These are phyloP conservation scores for Coecobrya sp. DNA, from an alignment of 2,888 invertebrate species.

Conservation along the genomic window DNA sequence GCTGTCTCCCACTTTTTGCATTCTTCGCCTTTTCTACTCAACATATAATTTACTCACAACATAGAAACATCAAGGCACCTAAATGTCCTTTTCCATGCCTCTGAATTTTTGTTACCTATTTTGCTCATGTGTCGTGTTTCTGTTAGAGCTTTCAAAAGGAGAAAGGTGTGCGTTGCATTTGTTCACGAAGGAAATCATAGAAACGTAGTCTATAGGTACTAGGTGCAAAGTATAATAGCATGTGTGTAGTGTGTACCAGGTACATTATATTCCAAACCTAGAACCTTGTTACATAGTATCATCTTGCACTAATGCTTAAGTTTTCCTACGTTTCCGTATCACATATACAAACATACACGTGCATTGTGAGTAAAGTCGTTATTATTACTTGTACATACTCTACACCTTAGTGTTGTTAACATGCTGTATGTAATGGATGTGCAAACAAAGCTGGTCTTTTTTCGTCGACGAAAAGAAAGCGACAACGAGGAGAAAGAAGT, in stretches of 20 bases:
- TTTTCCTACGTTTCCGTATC: constrained; percentile 28
- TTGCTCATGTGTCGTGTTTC: constrained; percentile 42
- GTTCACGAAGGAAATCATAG: constrained; percentile 25
- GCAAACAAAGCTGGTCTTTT: constrained; percentile 73
- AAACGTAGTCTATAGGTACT: background rate
- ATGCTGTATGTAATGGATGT: constrained; percentile 80
- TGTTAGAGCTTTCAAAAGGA: constrained; percentile 28
- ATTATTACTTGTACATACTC: constrained; percentile 37
- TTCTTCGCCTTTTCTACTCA: constrained; percentile 17
- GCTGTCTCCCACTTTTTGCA: constrained; percentile 48
- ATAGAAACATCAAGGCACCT: constrained; percentile 33
- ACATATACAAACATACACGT: constrained; percentile 2
- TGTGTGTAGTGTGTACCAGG: constrained; percentile 25
- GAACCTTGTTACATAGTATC: background rate
- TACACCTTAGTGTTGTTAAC: constrained; percentile 53
- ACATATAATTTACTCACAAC: constrained; percentile 56
- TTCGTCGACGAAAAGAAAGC: constrained; percentile 46
- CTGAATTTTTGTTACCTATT: constrained; percentile 27
- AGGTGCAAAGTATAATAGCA: background rate
- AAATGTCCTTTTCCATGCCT: constrained; percentile 25
- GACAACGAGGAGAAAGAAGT: constrained; percentile 52
- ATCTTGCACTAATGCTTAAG: background rate
- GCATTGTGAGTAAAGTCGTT: background rate
- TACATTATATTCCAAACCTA: background rate
- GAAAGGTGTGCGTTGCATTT: constrained; percentile 34